Evolutionary conservation across 2,888 invertebrate genomes (phyloP).

Genomic region (Stegana nigrithorax): DNA sequence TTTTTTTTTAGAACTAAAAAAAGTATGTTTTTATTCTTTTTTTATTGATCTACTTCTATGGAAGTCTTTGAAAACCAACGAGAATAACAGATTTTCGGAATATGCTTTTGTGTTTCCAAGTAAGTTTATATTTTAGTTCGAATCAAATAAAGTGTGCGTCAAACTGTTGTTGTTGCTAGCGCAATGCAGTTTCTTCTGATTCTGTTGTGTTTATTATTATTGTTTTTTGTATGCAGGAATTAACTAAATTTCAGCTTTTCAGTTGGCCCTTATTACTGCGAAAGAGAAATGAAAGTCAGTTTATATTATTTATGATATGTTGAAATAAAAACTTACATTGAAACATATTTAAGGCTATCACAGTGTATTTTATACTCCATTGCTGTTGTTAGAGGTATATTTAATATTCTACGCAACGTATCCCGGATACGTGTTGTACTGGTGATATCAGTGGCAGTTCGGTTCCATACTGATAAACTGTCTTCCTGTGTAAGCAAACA

Average conservation of each 20-base stretch:
- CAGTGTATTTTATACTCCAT: conserved; percentile 94
- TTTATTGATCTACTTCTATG: too few species aligned
- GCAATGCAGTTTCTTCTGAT: conserved; percentile 45
- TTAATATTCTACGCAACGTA: conserved; percentile 92
- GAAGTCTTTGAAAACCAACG: too few species aligned
- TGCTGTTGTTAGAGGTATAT: conserved; percentile 90
- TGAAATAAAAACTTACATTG: conserved; percentile 60
- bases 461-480: conserved; percentile 96
- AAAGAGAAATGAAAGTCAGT: conserved; percentile 31
- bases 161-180: conserved; percentile 30
- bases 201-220: conserved; percentile 53
- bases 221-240: conserved; percentile 58
- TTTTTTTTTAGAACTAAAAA: too few species aligned
- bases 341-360: conserved; percentile 82
- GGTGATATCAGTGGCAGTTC: conserved; percentile 89
- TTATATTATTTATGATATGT: neutral
- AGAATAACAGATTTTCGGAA: too few species aligned
- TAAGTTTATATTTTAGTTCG: neutral
- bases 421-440: conserved; percentile 94
- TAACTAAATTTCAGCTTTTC: conserved; percentile 68
- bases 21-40: conserved; percentile 7
- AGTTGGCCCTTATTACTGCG: conserved; percentile 67
- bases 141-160: conserved; percentile 26
- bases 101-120: conserved; percentile 1
- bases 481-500: conserved; percentile 78